These are phyloP conservation scores for Formica aserva DNA, from an alignment of 2,888 invertebrate species.

Conservation along the genomic window DNA sequence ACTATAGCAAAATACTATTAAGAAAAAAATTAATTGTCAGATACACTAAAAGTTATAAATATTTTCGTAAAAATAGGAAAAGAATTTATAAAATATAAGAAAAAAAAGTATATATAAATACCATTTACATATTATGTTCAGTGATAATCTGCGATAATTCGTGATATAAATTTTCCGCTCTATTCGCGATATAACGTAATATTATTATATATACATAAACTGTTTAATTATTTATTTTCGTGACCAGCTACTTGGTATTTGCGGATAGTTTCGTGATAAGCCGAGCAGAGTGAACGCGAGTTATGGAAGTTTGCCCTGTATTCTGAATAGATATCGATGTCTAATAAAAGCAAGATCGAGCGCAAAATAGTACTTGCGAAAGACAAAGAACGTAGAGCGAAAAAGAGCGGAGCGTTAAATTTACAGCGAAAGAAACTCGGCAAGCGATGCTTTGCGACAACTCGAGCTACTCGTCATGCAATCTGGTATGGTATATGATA, in stretches of 20 bases:
- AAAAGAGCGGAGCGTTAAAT: constrained; percentile 43
- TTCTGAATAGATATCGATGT: constrained; percentile 38
- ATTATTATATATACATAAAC: neutral
- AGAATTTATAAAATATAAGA: neutral
- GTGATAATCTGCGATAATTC: neutral
- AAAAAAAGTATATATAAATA: neutral
- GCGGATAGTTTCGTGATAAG: constrained; percentile 41
- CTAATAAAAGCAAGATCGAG: constrained; percentile 40
- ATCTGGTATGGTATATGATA: constrained; percentile 40
- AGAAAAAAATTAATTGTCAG: neutral
- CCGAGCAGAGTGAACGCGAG: constrained; percentile 16
- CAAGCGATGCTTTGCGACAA: constrained; percentile 67
- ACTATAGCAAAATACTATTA: neutral
- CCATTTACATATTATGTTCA: neutral
- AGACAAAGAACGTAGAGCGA: constrained; percentile 2
- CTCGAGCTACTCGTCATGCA: constrained; percentile 66
- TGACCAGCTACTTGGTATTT: constrained; percentile 5
- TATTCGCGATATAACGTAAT: neutral
- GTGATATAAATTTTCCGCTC: neutral
- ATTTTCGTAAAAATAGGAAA: neutral
- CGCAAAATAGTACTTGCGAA: constrained; percentile 21
- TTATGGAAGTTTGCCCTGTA: constrained; percentile 36
- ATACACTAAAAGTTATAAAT: neutral
- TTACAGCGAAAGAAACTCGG: constrained; percentile 57
- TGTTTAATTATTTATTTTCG: constrained; percentile 27